Percentiles rank a stretch among this genome's conserved stretches.
Conservation (phyloP, 2,888 invertebrate genomes). For the Xestobium rufovillosum region DNA sequence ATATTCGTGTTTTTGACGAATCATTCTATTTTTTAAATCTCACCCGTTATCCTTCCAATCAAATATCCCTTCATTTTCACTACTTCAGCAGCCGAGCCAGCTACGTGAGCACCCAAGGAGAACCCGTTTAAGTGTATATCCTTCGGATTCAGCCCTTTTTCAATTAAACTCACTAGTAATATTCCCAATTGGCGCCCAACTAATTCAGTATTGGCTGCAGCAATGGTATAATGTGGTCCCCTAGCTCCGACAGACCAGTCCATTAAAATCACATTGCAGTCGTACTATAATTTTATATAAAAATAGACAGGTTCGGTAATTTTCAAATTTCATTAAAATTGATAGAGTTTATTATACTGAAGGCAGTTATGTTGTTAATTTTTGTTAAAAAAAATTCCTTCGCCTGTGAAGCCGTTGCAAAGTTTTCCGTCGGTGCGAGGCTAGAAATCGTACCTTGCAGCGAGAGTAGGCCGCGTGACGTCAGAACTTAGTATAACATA, state of each 20-base stretch:
- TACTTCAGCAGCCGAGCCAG: conserved; percentile 51
- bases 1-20: conserved; percentile 3
- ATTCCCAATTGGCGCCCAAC: conserved; percentile 52
- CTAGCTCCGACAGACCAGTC: conserved; percentile 53
- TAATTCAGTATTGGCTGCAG: conserved; percentile 54
- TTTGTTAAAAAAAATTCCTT: too few relatives aligned
- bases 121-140: conserved; percentile 51
- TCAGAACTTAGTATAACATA: too few relatives aligned
- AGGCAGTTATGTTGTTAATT: too few relatives aligned
- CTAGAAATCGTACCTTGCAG: too few relatives aligned
- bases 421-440: too few relatives aligned
- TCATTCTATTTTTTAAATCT: conserved; percentile 1
- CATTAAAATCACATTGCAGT: conserved; percentile 48
- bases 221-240: conserved; percentile 48
- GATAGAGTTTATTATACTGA: too few relatives aligned
- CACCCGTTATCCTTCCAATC: conserved; percentile 53
- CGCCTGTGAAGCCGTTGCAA: too few relatives aligned
- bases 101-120: conserved; percentile 55
- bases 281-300: conserved; percentile 40
- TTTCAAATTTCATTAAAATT: too few relatives aligned
- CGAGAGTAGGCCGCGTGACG: too few relatives aligned
- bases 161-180: conserved; percentile 45
- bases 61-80: conserved; percentile 43
- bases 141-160: conserved; percentile 36
- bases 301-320: too few relatives aligned